Evolutionary conservation across 2,888 invertebrate genomes (phyloP), one percentile per base, ranked within the genome.

Genomic region (Crioceris asparagi): DNA sequence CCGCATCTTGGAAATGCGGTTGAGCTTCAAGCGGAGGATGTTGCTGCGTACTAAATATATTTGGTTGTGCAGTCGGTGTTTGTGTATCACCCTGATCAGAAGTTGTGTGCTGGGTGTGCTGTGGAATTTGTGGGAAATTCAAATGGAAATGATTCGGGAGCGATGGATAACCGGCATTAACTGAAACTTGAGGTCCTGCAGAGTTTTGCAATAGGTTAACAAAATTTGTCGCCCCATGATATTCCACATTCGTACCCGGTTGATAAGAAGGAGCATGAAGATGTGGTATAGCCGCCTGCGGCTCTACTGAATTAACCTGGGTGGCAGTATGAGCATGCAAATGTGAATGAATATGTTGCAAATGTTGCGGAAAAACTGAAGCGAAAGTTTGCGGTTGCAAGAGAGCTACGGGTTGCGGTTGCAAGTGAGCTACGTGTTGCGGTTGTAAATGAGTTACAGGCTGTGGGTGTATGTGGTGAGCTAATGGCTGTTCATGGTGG

Each of bases 221-320:
- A 31, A 47, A 48, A 18, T 47, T 45, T 25, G 45, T 43, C 3
- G 38, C 40, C 14, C 49, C 51, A 8, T 51, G 52, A 30, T 49
- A 52, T 35, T 52, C 48, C 8, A 50, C 44, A 31, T 41, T 40
- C 3, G 45, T 39, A n/a, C 42, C 47, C 3, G 41, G 39, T 6
- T 41, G 43, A 10, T 35, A 30, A 2, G 6, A 6, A n/a, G 15
- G 30, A 4, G 30, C 8, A 8, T 21, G 21, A 14, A 38, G 31
- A 31, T 46, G 41, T 18, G 40, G 43, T 29, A 30, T 16, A 32
- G 30, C 27, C 26, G 11, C 17, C 26, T 23, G 36, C 17, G 29
- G 33, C 12, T 3, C 29, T 11, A n/a, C 30, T 29, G 2, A 29
- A n/a, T 11, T 36, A 36, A 29, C n/a, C 29, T 31, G 8, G 29